Percentiles rank a stretch among this genome's conserved stretches.
phyloP scores from a whole-genome alignment of 2,888 invertebrate species.

The Synergus japonicus region DNA sequence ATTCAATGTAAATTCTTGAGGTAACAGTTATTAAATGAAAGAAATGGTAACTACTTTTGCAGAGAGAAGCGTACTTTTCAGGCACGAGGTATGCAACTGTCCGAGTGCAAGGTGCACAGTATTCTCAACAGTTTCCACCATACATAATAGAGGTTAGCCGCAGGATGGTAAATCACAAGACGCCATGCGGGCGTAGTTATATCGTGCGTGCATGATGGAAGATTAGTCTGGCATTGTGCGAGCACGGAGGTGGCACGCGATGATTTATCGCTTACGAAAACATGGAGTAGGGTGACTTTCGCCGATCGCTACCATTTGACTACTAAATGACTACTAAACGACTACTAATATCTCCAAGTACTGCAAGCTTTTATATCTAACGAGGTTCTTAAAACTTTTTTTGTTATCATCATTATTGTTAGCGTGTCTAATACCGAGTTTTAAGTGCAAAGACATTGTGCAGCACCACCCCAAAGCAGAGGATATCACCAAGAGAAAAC shows the following conservation, averaged over 20 bases:
- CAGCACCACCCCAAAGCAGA: background rate
- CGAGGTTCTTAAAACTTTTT: background rate
- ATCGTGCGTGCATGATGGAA: conserved; percentile 76
- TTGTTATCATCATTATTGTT: background rate
- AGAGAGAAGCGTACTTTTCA: conserved; percentile 53
- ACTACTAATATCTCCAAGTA: background rate
- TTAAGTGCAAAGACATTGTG: background rate
- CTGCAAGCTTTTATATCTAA: background rate
- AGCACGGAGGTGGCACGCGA: conserved; percentile 72
- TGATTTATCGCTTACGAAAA: conserved; percentile 73
- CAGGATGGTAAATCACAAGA: conserved; percentile 76
- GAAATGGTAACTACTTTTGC: background rate
- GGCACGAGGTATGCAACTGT: conserved; percentile 59
- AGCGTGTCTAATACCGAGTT: background rate
- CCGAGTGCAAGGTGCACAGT: conserved; percentile 72
- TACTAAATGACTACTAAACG: conserved; percentile 34
- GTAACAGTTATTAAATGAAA: background rate
- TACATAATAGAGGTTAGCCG: conserved; percentile 76
- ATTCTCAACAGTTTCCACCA: conserved; percentile 74
- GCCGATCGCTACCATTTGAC: conserved; percentile 35
- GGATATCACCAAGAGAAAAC: background rate
- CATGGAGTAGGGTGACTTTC: conserved; percentile 41
- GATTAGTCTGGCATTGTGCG: conserved; percentile 76
- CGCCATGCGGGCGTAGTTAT: conserved; percentile 77
- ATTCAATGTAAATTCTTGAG: no score